phyloP scores from a whole-genome alignment of 1,140 invertebrate genomes.

The Macrocentrus cingulum region DNA sequence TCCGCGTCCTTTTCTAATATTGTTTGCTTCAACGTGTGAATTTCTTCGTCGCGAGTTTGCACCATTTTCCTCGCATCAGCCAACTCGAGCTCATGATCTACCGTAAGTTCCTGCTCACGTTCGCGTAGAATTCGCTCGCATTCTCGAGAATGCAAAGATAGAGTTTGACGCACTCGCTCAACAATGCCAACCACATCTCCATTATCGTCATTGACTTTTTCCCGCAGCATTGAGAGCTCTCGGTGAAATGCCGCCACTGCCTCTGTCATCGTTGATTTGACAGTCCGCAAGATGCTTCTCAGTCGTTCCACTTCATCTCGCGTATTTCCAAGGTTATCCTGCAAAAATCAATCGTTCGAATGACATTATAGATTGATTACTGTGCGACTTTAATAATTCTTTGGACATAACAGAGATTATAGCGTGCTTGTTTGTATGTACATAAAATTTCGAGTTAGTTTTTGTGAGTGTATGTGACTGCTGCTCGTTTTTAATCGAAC shows the following conservation, averaged over 20 bases:
- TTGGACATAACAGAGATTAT: no score
- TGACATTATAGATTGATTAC: slow-evolving; percentile 19
- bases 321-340: slow-evolving; percentile 57
- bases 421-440: no score
- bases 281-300: slow-evolving; percentile 39
- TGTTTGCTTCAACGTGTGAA: slow-evolving; percentile 50
- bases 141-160: slow-evolving; percentile 60
- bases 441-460: not conserved
- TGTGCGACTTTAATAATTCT: slow-evolving; percentile 18
- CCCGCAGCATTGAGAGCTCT: slow-evolving; percentile 63
- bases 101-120: slow-evolving; percentile 62
- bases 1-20: slow-evolving; percentile 47
- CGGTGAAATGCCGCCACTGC: slow-evolving; percentile 63
- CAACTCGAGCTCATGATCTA: slow-evolving; percentile 70
- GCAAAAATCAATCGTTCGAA: slow-evolving; percentile 34
- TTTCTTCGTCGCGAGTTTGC: slow-evolving; percentile 61
- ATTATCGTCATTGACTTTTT: slow-evolving; percentile 58
- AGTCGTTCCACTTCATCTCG: slow-evolving; percentile 53
- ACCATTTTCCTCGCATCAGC: slow-evolving; percentile 63
- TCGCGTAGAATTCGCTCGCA: slow-evolving; percentile 61
- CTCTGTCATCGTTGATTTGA: slow-evolving; percentile 47
- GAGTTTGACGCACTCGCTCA: slow-evolving; percentile 60
- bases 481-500: slow-evolving; percentile 8
- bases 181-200: slow-evolving; percentile 59
- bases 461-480: not conserved